Percentiles rank a stretch among this genome's conserved stretches.
These are phyloP conservation scores for Staurois parvus DNA, from an alignment of 2,797 vertebrate genomes.

Conservation along the genomic window DNA sequence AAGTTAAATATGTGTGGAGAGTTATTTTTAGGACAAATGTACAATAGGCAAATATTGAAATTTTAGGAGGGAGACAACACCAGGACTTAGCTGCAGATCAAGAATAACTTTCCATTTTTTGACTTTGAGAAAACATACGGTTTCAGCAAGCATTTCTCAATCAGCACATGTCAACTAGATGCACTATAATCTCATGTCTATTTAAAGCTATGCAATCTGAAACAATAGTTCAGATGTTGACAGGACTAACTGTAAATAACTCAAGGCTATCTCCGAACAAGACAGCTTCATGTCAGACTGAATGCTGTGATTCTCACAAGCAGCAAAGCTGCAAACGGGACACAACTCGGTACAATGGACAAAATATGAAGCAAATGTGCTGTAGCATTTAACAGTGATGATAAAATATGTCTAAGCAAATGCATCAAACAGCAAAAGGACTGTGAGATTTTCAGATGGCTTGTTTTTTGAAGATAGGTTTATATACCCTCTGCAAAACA, in stretches of 20 bases:
- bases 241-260: not conserved
- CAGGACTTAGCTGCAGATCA: not conserved
- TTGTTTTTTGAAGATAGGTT: no score
- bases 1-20: no score
- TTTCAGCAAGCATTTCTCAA: not conserved
- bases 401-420: no score
- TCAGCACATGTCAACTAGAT: not conserved
- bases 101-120: not conserved
- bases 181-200: not conserved
- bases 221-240: not conserved
- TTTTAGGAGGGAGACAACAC: not conserved
- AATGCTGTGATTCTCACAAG: not conserved
- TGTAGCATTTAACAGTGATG: not conserved
- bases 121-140: not conserved
- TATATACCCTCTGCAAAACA: no score
- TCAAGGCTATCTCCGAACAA: not conserved
- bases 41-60: no score
- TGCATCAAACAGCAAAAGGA: no score
- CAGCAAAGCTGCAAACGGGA: not conserved
- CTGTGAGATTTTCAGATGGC: no score
- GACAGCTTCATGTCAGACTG: not conserved
- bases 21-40: no score
- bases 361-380: not conserved
- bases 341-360: not conserved
- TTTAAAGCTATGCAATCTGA: not conserved